Base-by-base conservation (phyloP, 2,797 vertebrate genomes). In the Argya squamiceps region DNA sequence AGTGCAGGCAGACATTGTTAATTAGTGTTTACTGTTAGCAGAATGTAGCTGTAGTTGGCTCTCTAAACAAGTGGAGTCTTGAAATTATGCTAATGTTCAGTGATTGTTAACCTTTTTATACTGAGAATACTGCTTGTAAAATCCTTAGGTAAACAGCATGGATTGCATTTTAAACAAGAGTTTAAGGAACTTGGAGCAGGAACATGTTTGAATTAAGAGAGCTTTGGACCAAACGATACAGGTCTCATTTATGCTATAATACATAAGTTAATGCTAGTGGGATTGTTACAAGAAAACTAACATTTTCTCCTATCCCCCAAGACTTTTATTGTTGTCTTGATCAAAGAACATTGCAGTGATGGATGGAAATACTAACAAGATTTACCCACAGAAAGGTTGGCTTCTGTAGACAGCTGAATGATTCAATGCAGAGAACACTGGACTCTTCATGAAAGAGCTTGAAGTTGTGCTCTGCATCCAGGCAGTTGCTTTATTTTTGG, bases 1-100 rank as follows among this genome's bases (percentile, higher is more conserved):
- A 67, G 49, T 83, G 53, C 81, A 93, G 89, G 96, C 84, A 71
- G 34, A 93, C 88, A 89, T 41, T 82, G 88, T 95, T 98, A 97
- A 97, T 98, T 97, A 94, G 76, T 79, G 71, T 96, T 95, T 93
- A 74, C 69, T 64, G 27, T 92, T 87, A 69, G 84, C 47, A 85
- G 65, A 95, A 85, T 71, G 59, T 80, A 79, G 78, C 63, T 74
- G 58, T 13, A 80, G 84, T 65, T 88, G 47, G 55, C 79, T 89
- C 76, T 83, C 75, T 63, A 68, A 94, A 89, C 73, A 91, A 71
- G 69, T 18, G 70, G 78, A 64, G 68, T 79, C 46, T 83, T 60
- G 58, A 88, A 59, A 39, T 36, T 59, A 46, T 69, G 74, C 32
- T 91, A 30, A 88, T 84, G 91, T 88, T 86, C 62, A 86, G 78